phyloP scores from a whole-genome alignment of 2,797 vertebrate genomes.

The Mormyrops boulengeri region DNA sequence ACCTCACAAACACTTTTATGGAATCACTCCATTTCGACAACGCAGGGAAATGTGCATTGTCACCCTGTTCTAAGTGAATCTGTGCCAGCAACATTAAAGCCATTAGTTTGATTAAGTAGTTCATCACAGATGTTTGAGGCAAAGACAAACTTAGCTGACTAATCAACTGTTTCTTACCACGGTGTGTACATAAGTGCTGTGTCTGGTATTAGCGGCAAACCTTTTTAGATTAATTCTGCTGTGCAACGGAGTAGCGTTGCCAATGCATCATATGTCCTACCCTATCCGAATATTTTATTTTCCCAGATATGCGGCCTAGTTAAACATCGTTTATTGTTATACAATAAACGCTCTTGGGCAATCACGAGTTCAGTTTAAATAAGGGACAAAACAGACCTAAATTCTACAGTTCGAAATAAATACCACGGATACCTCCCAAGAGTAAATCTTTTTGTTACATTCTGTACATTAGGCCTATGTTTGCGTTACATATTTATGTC shows the following conservation, averaged over 20 bases:
- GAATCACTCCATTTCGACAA: not conserved
- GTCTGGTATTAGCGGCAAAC: not conserved
- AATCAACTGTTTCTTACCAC: not conserved
- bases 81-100: not conserved
- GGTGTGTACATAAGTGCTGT: not conserved
- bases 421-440: not conserved
- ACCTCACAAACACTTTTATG: not conserved
- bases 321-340: not conserved
- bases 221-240: not conserved
- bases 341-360: not conserved
- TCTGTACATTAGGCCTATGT: not conserved
- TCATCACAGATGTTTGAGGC: conserved; percentile 3
- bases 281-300: not conserved
- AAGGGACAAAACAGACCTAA: not conserved
- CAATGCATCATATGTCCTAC: not conserved
- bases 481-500: not conserved
- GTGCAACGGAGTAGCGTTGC: not conserved
- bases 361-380: not conserved
- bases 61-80: not conserved
- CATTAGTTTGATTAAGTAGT: conserved; percentile 14
- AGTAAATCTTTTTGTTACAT: not conserved
- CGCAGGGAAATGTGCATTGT: not conserved
- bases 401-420: not conserved
- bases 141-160: conserved; percentile 5
- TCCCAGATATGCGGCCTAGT: not conserved